phyloP scores from a whole-genome alignment of 2,888 invertebrate species.

The Rugalucina vietnamica region DNA sequence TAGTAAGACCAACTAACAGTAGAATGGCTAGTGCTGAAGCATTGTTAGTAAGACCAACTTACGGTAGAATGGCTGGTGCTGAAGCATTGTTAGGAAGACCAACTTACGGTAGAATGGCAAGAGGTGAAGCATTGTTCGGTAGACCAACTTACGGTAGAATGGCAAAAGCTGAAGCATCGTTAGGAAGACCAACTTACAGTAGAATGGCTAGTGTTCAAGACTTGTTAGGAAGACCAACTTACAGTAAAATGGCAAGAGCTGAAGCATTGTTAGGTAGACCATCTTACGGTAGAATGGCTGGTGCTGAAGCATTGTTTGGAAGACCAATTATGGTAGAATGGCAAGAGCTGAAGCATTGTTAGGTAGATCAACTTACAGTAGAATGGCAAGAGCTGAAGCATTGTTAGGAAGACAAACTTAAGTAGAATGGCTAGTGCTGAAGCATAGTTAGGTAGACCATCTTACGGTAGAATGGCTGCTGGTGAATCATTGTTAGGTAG shows the following conservation, averaged over 20 bases:
- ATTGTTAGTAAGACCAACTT: slow-evolving; percentile 83
- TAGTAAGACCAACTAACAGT: slow-evolving; percentile 92
- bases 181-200: slow-evolving; percentile 95
- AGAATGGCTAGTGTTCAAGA: too few species aligned
- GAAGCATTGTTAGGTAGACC: slow-evolving; percentile 92
- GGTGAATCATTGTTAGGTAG: too few species aligned
- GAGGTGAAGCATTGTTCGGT: too few species aligned
- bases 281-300: slow-evolving; percentile 92
- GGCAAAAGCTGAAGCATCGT: slow-evolving; percentile 90
- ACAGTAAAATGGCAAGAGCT: slow-evolving; percentile 93
- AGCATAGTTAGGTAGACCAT: too few species aligned
- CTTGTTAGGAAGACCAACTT: slow-evolving; percentile 66
- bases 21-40: slow-evolving; percentile 92
- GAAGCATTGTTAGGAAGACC: slow-evolving; percentile 92
- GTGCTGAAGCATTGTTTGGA: slow-evolving; percentile 90
- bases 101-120: too few species aligned
- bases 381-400: too few species aligned
- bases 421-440: too few species aligned
- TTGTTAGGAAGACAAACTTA: too few species aligned
- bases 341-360: too few species aligned
- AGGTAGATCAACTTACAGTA: too few species aligned
- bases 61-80: slow-evolving; percentile 93
- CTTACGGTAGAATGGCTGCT: too few species aligned
- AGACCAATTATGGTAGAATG: too few species aligned
- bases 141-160: slow-evolving; percentile 91